Conservation (phyloP, 2,888 invertebrate genomes). For the Apamea sordens region DNA sequence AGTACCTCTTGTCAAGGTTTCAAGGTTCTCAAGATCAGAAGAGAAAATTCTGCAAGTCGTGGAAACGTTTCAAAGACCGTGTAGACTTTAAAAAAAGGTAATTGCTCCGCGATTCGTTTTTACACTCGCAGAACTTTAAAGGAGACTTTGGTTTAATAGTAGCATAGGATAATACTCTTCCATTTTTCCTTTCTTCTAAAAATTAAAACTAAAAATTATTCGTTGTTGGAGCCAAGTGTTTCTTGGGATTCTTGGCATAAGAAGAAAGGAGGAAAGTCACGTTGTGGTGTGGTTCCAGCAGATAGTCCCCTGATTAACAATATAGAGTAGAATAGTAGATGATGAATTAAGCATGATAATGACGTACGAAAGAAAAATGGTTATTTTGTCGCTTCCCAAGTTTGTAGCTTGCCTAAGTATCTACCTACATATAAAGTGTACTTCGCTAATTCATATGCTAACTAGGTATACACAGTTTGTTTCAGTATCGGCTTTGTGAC, state of each 20-base stretch:
- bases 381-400: neutral
- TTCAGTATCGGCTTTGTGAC: too few species aligned
- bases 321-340: neutral
- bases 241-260: neutral
- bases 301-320: neutral
- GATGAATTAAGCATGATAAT: neutral
- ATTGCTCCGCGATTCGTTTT: too few species aligned
- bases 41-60: neutral
- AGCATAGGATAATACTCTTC: neutral
- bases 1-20: neutral
- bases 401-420: constrained; percentile 4
- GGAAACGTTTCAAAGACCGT: neutral
- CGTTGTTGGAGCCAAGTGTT: too few species aligned
- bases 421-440: neutral
- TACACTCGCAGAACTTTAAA: neutral
- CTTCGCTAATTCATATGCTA: neutral
- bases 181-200: neutral
- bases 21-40: neutral
- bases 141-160: neutral
- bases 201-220: too few species aligned
- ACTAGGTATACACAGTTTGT: too few species aligned
- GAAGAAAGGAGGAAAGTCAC: neutral
- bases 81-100: neutral
- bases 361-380: neutral
- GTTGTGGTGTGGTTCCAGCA: neutral